A percentile compares a stretch with the other conserved stretches of the same genome.
Conservation (phyloP, 2,797 vertebrate genomes). For the Mycteria americana region DNA sequence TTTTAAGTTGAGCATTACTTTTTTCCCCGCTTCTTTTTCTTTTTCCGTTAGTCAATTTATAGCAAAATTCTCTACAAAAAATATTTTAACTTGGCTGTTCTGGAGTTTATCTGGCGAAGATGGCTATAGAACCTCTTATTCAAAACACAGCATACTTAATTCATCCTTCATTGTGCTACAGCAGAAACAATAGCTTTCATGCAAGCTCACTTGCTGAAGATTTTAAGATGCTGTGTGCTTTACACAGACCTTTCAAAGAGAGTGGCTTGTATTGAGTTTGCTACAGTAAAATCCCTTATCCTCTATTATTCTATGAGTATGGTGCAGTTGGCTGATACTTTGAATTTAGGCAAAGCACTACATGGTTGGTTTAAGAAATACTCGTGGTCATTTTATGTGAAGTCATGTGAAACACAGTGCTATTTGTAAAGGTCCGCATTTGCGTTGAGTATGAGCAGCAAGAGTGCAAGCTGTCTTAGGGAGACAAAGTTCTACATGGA, state of each 20-base stretch:
- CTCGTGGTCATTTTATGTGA: neutral
- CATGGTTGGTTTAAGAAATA: neutral
- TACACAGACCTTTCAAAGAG: neutral
- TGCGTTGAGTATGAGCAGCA: neutral
- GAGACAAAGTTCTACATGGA: accelerated
- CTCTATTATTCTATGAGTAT: neutral
- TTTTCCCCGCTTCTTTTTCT: neutral
- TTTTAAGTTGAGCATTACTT: neutral
- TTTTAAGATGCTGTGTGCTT: neutral
- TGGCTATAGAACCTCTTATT: neutral
- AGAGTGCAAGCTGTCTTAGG: neutral
- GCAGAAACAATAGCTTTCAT: neutral
- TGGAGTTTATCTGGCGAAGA: neutral
- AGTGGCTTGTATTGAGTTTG: neutral
- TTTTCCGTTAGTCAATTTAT: neutral
- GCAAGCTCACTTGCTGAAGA: neutral
- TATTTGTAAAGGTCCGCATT: neutral
- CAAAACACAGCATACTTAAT: neutral
- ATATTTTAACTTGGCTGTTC: neutral
- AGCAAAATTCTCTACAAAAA: neutral
- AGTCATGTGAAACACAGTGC: neutral
- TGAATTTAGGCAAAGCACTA: neutral
- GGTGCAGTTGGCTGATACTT: neutral
- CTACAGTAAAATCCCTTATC: neutral
- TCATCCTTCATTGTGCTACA: neutral